phyloP scores from a whole-genome alignment of 2,888 invertebrate species.

The Poecilobothrus nobilitatus region DNA sequence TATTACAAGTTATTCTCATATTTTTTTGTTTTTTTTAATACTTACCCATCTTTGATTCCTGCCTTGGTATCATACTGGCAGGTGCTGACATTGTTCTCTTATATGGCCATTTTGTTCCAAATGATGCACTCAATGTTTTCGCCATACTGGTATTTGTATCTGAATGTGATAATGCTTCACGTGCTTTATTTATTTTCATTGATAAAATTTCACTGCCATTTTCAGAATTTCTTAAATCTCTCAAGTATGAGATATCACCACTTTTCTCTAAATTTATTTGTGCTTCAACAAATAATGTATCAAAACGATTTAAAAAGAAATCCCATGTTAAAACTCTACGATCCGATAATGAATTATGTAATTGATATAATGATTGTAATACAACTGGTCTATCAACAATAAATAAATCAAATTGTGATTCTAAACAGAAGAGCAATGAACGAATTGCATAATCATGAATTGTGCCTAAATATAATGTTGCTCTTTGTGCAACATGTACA shows the following conservation, averaged over 20 bases:
- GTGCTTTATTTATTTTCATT: slow-evolving; percentile 78
- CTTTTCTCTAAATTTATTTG: slow-evolving; percentile 82
- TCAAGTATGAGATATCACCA: slow-evolving; percentile 73
- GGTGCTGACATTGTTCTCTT: slow-evolving; percentile 91
- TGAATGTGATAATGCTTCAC: slow-evolving; percentile 74
- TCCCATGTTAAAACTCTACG: slow-evolving; percentile 90
- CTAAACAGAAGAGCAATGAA: slow-evolving; percentile 86
- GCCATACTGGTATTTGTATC: slow-evolving; percentile 54
- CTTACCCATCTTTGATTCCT: slow-evolving; percentile 61
- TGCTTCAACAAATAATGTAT: slow-evolving; percentile 90
- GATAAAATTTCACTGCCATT: slow-evolving; percentile 76
- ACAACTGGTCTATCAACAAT: slow-evolving; percentile 95
- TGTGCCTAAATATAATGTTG: slow-evolving; percentile 85
- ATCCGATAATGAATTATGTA: slow-evolving; percentile 87
- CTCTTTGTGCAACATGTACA: slow-evolving; percentile 88
- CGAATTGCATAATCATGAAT: slow-evolving; percentile 82
- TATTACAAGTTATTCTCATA: too few relatives aligned
- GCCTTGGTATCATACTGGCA: slow-evolving; percentile 67
- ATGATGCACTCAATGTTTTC: slow-evolving; percentile 76
- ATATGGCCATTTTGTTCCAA: slow-evolving; percentile 91
- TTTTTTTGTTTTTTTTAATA: not conserved
- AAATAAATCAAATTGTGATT: slow-evolving; percentile 96
- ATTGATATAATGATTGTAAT: slow-evolving; percentile 86
- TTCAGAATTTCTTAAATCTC: slow-evolving; percentile 84
- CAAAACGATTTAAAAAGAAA: slow-evolving; percentile 94